Evolutionary conservation across 2,113 vertebrate genomes (phyloP).

Genomic region (Phycodurus eques): DNA sequence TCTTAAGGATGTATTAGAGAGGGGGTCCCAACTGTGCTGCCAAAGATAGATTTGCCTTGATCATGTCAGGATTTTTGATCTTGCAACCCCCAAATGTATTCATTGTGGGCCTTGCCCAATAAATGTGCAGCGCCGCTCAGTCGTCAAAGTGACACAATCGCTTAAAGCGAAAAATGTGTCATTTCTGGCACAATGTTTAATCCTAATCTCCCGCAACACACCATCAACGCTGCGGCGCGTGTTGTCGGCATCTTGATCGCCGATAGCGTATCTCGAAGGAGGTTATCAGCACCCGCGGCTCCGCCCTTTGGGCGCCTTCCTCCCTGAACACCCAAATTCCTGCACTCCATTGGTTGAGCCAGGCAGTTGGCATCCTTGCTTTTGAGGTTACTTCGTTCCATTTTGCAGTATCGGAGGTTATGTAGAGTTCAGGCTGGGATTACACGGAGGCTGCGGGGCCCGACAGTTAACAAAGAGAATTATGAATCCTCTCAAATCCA

Average conservation of each 20-base stretch:
- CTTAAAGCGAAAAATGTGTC: neutral
- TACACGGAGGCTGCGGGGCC: slow-evolving; percentile 33
- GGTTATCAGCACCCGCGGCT: neutral
- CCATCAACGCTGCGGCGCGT: slow-evolving; percentile 15
- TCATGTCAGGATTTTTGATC: neutral
- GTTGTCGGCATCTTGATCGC: neutral
- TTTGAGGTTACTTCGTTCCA: slow-evolving; percentile 39
- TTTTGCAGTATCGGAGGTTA: slow-evolving; percentile 56
- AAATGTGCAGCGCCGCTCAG: neutral
- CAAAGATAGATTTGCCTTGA: neutral
- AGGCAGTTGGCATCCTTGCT: slow-evolving; percentile 49
- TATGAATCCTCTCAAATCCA: slow-evolving; percentile 47
- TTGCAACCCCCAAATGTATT: neutral
- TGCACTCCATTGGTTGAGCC: slow-evolving; percentile 40
- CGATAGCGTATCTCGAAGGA: neutral
- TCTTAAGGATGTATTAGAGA: neutral
- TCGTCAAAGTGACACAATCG: neutral
- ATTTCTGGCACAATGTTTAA: slow-evolving; percentile 4
- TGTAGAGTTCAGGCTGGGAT: slow-evolving; percentile 65
- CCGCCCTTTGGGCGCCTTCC: neutral
- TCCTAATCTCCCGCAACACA: slow-evolving; percentile 16
- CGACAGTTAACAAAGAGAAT: slow-evolving; percentile 56
- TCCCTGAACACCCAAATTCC: slow-evolving; percentile 20
- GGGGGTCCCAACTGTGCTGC: neutral
- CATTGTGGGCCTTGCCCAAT: neutral